Evolutionary conservation across 2,113 vertebrate genomes (phyloP).

Genomic region (Chauna torquata): DNA sequence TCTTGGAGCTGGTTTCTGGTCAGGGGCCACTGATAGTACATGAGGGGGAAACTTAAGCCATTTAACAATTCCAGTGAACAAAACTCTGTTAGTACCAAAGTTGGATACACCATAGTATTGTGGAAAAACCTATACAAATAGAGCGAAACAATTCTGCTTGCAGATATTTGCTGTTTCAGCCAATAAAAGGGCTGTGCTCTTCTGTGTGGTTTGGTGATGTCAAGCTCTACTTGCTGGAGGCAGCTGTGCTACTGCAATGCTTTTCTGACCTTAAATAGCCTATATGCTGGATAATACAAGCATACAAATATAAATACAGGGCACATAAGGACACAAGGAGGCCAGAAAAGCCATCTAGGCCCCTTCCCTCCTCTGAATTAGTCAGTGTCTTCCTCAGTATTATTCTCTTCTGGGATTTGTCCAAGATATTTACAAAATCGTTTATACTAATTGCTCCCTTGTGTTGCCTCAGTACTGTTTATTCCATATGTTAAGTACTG

Average conservation of each 20-base stretch:
- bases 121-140: constrained; percentile 62
- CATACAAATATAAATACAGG: constrained; percentile 68
- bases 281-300: constrained; percentile 62
- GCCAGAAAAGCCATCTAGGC: constrained; percentile 61
- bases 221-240: constrained; percentile 63
- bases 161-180: constrained; percentile 57
- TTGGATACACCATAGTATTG: background rate
- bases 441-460: constrained; percentile 79
- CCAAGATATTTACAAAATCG: constrained; percentile 72
- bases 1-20: background rate
- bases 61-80: constrained; percentile 1
- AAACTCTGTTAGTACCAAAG: background rate
- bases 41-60: background rate
- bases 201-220: constrained; percentile 62
- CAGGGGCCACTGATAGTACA: background rate
- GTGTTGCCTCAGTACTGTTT: constrained; percentile 72
- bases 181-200: constrained; percentile 49
- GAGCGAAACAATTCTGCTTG: constrained; percentile 59
- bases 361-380: constrained; percentile 62
- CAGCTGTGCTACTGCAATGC: constrained; percentile 33
- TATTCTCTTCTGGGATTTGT: constrained; percentile 71
- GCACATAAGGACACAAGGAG: constrained; percentile 75
- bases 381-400: constrained; percentile 74
- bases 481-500: constrained; percentile 77
- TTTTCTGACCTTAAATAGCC: constrained; percentile 58